These are phyloP conservation scores for Ameiurus melas DNA, from an alignment of 2,113 vertebrate species.

Conservation along the genomic window DNA sequence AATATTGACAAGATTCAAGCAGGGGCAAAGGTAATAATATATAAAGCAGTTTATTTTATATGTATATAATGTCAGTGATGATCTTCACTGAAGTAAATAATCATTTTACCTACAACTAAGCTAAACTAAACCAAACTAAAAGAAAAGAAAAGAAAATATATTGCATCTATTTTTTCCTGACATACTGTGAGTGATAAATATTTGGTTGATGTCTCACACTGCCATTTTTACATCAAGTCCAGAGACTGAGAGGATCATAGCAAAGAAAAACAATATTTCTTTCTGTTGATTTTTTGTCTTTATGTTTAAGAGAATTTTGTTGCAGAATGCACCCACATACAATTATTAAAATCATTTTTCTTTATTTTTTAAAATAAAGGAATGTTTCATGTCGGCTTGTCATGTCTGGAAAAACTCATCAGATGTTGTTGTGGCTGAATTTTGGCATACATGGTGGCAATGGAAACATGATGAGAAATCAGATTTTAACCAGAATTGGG, in stretches of 20 bases:
- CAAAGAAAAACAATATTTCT: background rate
- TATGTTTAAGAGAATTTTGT: background rate
- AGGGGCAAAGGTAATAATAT: conserved; percentile 59
- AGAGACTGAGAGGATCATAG: background rate
- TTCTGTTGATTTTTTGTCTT: background rate
- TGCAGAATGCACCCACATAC: too few relatives aligned
- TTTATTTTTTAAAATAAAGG: too few relatives aligned
- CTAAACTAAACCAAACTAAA: too few relatives aligned
- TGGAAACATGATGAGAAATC: too few relatives aligned
- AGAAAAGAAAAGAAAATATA: background rate
- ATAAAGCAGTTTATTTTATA: background rate
- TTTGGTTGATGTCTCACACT: background rate
- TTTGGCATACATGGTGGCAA: too few relatives aligned
- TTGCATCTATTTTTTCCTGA: too few relatives aligned
- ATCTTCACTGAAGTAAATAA: background rate
- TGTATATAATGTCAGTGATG: background rate
- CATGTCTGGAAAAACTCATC: too few relatives aligned
- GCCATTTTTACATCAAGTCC: background rate
- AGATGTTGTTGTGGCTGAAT: too few relatives aligned
- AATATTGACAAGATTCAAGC: conserved; percentile 33
- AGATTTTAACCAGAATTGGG: too few relatives aligned
- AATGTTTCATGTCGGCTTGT: too few relatives aligned
- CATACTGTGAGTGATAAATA: background rate
- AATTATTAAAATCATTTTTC: too few relatives aligned
- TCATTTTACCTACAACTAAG: background rate